These are phyloP conservation scores for Nothobranchius kuhntae DNA, from an alignment of 2,113 vertebrate genomes.

Conservation along the genomic window DNA sequence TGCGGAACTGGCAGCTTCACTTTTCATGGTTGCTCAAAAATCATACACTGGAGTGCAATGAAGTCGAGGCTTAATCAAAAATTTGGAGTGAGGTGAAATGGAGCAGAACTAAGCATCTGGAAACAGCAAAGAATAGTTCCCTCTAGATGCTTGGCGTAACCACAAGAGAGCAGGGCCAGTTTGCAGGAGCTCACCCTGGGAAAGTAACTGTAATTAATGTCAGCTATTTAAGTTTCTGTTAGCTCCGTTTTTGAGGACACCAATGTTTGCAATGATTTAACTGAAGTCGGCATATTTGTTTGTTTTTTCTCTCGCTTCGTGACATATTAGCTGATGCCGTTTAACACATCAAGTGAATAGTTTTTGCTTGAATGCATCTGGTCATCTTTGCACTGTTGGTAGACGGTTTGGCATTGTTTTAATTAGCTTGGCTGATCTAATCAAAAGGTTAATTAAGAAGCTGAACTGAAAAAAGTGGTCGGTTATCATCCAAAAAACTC, in stretches of 20 bases:
- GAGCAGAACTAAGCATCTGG: slow-evolving; percentile 75
- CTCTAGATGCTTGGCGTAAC: slow-evolving; percentile 53
- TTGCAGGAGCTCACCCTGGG: slow-evolving; percentile 56
- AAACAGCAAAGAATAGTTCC: slow-evolving; percentile 67
- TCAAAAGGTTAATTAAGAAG: slow-evolving; percentile 4
- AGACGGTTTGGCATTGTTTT: slow-evolving; percentile 37
- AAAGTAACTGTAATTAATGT: slow-evolving; percentile 74
- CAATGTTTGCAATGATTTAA: slow-evolving; percentile 21
- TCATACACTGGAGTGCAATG: slow-evolving; percentile 62
- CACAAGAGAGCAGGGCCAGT: slow-evolving; percentile 63
- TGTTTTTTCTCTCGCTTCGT: background rate
- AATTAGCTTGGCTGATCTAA: slow-evolving; percentile 54
- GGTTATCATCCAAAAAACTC: slow-evolving; percentile 48
- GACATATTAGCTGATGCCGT: slow-evolving; percentile 4
- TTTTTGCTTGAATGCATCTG: background rate
- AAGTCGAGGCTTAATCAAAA: slow-evolving; percentile 69
- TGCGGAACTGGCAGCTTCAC: slow-evolving; percentile 17
- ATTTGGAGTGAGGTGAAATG: slow-evolving; percentile 65
- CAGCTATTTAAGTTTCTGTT: slow-evolving; percentile 66
- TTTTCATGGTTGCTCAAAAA: slow-evolving; percentile 63
- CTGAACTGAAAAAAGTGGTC: slow-evolving; percentile 53
- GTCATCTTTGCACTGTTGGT: slow-evolving; percentile 13
- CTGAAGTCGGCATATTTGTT: slow-evolving; percentile 7
- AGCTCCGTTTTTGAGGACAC: slow-evolving; percentile 59
- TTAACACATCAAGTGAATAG: background rate